Conservation (phyloP, 1,140 invertebrate genomes). For the Monochamus saltuarius region DNA sequence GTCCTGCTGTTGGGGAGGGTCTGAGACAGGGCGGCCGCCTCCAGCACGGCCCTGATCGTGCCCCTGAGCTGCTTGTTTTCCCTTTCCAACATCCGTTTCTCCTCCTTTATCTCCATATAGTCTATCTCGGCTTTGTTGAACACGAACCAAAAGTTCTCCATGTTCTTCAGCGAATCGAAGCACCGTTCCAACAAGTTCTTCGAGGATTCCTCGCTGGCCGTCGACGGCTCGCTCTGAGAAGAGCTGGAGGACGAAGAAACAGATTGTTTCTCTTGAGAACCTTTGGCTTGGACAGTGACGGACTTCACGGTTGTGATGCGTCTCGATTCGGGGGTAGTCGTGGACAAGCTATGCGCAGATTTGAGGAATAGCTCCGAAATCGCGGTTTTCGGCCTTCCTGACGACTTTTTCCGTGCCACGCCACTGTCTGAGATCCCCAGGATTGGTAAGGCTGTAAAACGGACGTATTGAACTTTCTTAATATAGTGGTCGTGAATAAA, state of each 20-base stretch:
- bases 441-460: too few species aligned
- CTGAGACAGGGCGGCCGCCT: slow-evolving; percentile 36
- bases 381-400: too few species aligned
- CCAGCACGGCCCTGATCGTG: slow-evolving; percentile 38
- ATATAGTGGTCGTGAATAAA: too few species aligned
- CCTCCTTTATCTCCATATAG: slow-evolving; percentile 34
- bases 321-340: slow-evolving; percentile 7
- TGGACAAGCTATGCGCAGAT: too few species aligned
- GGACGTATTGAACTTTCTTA: too few species aligned
- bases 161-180: slow-evolving; percentile 28
- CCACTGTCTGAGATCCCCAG: too few species aligned
- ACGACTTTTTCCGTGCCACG: too few species aligned
- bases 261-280: neutral
- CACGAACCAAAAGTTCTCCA: slow-evolving; percentile 41
- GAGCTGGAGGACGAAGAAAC: neutral
- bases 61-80: slow-evolving; percentile 43
- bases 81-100: slow-evolving; percentile 31
- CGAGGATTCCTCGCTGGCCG: neutral
- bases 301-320: slow-evolving; percentile 15
- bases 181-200: slow-evolving; percentile 19
- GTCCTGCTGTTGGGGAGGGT: slow-evolving; percentile 27
- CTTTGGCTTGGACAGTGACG: slow-evolving; percentile 18
- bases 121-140: slow-evolving; percentile 43
- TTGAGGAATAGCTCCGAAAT: too few species aligned
- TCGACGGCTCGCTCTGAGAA: neutral